Evolutionary conservation across 1,140 invertebrate species (phyloP).

Genomic region (Augochlora pura): DNA sequence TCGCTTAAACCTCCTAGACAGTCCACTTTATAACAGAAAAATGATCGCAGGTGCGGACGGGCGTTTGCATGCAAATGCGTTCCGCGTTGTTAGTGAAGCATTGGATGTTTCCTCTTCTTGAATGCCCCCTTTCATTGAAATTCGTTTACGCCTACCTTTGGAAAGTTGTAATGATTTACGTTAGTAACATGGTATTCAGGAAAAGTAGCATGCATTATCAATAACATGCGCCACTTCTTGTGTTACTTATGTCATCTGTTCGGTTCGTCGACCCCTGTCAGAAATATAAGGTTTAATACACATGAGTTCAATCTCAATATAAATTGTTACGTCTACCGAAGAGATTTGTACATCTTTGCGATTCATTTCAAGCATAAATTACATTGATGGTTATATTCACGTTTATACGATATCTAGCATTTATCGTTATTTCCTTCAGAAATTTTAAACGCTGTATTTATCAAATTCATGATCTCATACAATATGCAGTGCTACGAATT

Average conservation of each 20-base stretch:
- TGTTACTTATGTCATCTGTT: not conserved
- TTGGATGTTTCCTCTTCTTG: slow-evolving; percentile 31
- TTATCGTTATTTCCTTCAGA: too few relatives aligned
- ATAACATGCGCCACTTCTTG: not conserved
- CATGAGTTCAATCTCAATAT: too few relatives aligned
- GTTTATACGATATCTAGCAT: too few relatives aligned
- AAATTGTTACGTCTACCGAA: too few relatives aligned
- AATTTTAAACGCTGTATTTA: too few relatives aligned
- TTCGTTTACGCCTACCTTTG: slow-evolving; percentile 34
- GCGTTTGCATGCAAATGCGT: slow-evolving; percentile 41
- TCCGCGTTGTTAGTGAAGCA: slow-evolving; percentile 36
- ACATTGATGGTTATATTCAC: too few relatives aligned
- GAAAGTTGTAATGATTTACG: not conserved
- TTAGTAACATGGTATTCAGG: not conserved
- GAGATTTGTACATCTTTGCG: too few relatives aligned
- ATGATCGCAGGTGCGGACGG: slow-evolving; percentile 13
- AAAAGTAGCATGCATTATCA: not conserved
- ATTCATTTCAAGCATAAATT: too few relatives aligned
- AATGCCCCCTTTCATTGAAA: slow-evolving; percentile 28
- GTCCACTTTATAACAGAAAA: slow-evolving; percentile 16
- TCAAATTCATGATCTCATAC: too few relatives aligned
- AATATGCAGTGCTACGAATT: too few relatives aligned
- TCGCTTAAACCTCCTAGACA: not conserved
- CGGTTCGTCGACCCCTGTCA: too few relatives aligned
- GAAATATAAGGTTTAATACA: too few relatives aligned